Conservation (phyloP, 1,140 invertebrate genomes). For the Diabrotica undecimpunctata region DNA sequence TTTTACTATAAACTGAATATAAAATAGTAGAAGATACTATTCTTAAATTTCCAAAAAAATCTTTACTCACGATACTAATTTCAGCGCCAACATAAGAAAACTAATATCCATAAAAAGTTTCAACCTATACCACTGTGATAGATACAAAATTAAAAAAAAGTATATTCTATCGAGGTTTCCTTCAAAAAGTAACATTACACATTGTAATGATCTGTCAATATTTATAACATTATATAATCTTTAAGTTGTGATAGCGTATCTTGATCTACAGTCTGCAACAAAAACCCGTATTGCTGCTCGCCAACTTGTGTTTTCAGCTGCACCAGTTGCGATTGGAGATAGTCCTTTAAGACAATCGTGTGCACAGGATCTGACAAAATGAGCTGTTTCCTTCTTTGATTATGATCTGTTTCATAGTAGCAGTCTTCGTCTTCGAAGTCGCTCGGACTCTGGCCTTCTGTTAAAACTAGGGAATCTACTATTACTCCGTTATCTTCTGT, state of each 20-base stretch:
- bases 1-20: too few species aligned
- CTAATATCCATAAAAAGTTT: too few species aligned
- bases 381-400: constrained; percentile 58
- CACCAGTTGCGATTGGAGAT: constrained; percentile 63
- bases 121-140: too few species aligned
- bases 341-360: constrained; percentile 64
- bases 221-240: constrained; percentile 57
- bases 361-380: constrained; percentile 66
- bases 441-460: constrained; percentile 45
- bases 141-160: too few species aligned
- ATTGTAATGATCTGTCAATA: neutral
- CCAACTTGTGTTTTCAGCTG: constrained; percentile 64
- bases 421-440: constrained; percentile 47
- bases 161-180: neutral
- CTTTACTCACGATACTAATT: too few species aligned
- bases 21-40: too few species aligned
- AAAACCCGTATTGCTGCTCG: constrained; percentile 61
- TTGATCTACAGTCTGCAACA: constrained; percentile 64
- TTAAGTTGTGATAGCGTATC: constrained; percentile 66
- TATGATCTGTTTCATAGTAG: constrained; percentile 55
- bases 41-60: too few species aligned
- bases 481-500: constrained; percentile 61
- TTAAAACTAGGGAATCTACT: constrained; percentile 51
- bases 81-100: too few species aligned
- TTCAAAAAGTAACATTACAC: neutral